Percentiles rank a stretch among this genome's conserved stretches.
Evolutionary conservation across 2,888 invertebrate species (phyloP).

Genomic region (Epirrhoe tristata): DNA sequence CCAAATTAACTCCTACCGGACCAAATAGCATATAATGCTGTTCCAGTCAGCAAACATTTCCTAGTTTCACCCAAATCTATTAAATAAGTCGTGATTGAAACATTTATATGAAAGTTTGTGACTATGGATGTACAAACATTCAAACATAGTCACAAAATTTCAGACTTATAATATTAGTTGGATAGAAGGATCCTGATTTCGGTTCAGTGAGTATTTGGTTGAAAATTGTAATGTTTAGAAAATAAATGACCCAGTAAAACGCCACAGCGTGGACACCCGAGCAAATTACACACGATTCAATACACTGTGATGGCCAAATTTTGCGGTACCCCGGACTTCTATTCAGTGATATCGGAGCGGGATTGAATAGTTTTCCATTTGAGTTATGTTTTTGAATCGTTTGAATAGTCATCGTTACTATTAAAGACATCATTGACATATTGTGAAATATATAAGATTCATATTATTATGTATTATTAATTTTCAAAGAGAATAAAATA

Average conservation of each 20-base stretch:
- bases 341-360: conserved; percentile 67
- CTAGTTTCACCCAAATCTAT: too few species aligned
- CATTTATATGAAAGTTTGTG: too few species aligned
- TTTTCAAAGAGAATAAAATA: too few species aligned
- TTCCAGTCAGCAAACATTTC: too few species aligned
- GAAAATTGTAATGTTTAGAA: background rate
- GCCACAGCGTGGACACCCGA: conserved; percentile 36
- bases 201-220: background rate
- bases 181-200: background rate
- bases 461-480: too few species aligned
- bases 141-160: too few species aligned
- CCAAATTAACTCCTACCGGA: too few species aligned
- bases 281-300: conserved; percentile 69
- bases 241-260: conserved; percentile 11
- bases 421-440: background rate
- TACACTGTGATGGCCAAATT: conserved; percentile 75
- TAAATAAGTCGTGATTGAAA: too few species aligned
- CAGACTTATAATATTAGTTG: too few species aligned
- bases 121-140: too few species aligned
- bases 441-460: too few species aligned
- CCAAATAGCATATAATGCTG: too few species aligned
- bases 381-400: conserved; percentile 58
- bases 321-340: conserved; percentile 73
- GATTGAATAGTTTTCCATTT: conserved; percentile 66
- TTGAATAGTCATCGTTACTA: conserved; percentile 56